Percentiles rank a stretch among this genome's conserved stretches.
Evolutionary conservation across 2,888 invertebrate species (phyloP).

Genomic region (Serripes groenlandicus): DNA sequence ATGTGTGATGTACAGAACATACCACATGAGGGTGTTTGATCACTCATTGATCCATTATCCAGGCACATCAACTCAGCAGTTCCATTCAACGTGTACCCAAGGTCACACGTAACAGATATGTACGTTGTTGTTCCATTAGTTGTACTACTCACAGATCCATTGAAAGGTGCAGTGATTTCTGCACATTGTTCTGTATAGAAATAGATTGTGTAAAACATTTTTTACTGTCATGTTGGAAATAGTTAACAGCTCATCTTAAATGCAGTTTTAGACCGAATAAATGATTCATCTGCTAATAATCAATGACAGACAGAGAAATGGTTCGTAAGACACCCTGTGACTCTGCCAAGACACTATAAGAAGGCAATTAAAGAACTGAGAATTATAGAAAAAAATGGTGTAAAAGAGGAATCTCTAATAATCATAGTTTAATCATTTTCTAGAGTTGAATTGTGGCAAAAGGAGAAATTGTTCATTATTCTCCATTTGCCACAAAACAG

Average conservation of each 20-base stretch:
- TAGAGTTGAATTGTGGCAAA: neutral
- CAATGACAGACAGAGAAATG: no score
- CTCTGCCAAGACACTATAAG: no score
- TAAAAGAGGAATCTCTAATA: no score
- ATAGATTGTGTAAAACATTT: no score
- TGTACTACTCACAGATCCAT: neutral
- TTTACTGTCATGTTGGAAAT: no score
- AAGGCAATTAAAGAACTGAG: no score
- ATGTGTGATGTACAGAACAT: neutral
- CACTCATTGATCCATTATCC: conserved; percentile 21
- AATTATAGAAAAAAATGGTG: no score
- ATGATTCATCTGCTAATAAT: no score
- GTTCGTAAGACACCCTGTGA: no score
- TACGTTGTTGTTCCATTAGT: conserved; percentile 21
- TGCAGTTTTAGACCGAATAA: no score
- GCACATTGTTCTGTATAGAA: conserved; percentile 29
- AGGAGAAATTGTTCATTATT: neutral
- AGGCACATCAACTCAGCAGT: neutral
- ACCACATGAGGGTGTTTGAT: conserved; percentile 22
- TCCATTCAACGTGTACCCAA: conserved; percentile 30
- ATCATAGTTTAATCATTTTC: neutral
- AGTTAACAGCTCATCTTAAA: no score
- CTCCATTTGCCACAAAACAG: neutral
- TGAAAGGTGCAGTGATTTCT: neutral
- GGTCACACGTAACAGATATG: conserved; percentile 15